phyloP scores from a whole-genome alignment of 2,113 vertebrate species.

The Melanostigma gelatinosum region DNA sequence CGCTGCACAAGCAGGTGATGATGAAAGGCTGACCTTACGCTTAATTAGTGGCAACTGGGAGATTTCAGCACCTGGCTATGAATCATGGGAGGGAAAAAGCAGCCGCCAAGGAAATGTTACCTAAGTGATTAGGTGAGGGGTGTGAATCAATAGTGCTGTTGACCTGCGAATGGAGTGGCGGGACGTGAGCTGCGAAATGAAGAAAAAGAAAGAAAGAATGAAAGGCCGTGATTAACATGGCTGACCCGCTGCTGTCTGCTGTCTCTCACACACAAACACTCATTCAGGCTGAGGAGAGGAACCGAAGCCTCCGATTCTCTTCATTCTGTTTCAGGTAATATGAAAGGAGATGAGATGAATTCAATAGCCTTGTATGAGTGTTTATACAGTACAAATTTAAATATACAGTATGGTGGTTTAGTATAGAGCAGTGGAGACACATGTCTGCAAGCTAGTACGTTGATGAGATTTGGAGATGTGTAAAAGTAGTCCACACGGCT shows the following conservation, averaged over 20 bases:
- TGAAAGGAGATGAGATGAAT: conserved; percentile 8
- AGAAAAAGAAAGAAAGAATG: conserved; percentile 42
- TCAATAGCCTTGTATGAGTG: neutral
- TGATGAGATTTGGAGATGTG: neutral
- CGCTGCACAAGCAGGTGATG: conserved; percentile 74
- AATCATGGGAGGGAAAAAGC: conserved; percentile 74
- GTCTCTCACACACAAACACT: conserved; percentile 32
- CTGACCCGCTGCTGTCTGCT: conserved; percentile 27
- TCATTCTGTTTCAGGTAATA: conserved; percentile 6
- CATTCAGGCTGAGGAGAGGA: neutral
- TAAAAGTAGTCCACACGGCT: neutral
- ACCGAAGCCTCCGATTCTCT: neutral
- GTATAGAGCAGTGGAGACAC: neutral
- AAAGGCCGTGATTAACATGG: conserved; percentile 72
- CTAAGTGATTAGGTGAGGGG: conserved; percentile 78
- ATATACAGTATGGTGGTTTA: too few relatives aligned
- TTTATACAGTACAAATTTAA: neutral
- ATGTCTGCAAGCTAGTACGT: too few relatives aligned
- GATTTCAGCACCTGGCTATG: conserved; percentile 73
- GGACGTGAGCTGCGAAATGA: conserved; percentile 65
- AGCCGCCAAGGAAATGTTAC: conserved; percentile 76
- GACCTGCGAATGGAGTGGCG: conserved; percentile 73
- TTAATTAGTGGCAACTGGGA: conserved; percentile 80
- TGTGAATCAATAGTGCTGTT: conserved; percentile 79
- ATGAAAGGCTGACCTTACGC: conserved; percentile 82